Evolutionary conservation across 2,113 vertebrate genomes (phyloP), one percentile per base, ranked within the genome.

Genomic region (Phyllostomus hastatus): DNA sequence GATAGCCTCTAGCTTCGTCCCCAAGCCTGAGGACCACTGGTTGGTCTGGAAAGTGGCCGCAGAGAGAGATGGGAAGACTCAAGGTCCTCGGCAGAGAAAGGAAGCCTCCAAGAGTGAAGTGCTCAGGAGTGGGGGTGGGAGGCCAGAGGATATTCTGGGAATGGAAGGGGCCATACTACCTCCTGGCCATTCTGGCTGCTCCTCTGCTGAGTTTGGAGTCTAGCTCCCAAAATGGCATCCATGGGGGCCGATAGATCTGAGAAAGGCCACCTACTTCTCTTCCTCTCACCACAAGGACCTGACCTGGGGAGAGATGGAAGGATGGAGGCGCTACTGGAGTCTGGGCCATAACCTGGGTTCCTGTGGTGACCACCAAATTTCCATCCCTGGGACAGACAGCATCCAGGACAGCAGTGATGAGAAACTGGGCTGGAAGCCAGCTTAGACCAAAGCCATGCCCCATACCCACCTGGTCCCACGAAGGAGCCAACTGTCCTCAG

Each of bases 1-100:
- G 75, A 97, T 81, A 4, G 96, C 16, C 7, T 98, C 98, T 97
- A 98, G 88, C n/a, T 97, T 97, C 83, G 94, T 88, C 20, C 91
- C 91, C 10, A 95, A 90, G 24, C 88, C 89, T 0, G 83, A 72
- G 15, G 95, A 50, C 95, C 92, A 96, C 4, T 90, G 31, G 6
- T 80, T 89, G 76, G 95, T 75, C 98, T 98, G 96, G 12, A 80
- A 93, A 67, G 48, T 48, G 17, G 46, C 17, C 33, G 28, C 64
- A 70, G 15, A 31, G 9, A n/a, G 26, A 72, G 70, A 66, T 94
- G 10, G 94, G 50, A 67, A 70, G 64, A 80, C 6, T 80, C 59
- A 54, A 52, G 33, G 43, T 75, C 48, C 54, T 76, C 81, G 80
- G 84, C 61, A 88, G 38, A 88, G 19, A 14, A 8, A 75, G 20